Base-by-base conservation (phyloP, 2,797 vertebrate genomes). In the Propithecus perrieri region DNA sequence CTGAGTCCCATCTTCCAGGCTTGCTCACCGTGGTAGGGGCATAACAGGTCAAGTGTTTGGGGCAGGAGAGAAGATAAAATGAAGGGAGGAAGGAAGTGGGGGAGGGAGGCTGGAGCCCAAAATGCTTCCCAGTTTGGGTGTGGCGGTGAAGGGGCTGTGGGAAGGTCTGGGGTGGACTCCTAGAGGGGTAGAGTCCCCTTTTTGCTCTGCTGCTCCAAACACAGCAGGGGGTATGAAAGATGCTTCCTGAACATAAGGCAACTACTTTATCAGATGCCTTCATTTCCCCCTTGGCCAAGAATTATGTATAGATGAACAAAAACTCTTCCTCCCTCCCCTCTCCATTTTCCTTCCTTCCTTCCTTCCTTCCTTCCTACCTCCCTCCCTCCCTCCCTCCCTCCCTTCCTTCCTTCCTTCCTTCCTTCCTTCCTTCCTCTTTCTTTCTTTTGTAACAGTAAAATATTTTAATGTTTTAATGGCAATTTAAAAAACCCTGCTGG, bases 381-480 rank as follows among this genome's bases (percentile, higher is more conserved):
- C 35, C 0, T 33, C 18, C 11, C n/a, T 13, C 0, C 20, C 46
- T 86, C 11, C 13, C 38, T n/a, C 12, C 9, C 9, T 13, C 4
- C 22, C 7, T 38, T 0, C 11, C 8, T 59, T 4, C 26, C 26
- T 28, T 0, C 26, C 9, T 59, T 1, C 4, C 28, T 13, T 4
- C 89, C 74, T 43, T 17, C 22, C 55, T 67, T 20, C 63, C 0
- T 61, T 11, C 17, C 0, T 22, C 4, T 8, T 50, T 57, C 17
- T 20, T 35, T 12, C 33, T 97, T 98, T 96, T 93, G 80, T 94
- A 97, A 96, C 94, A 97, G 80, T 98, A 97, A 98, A 98, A 95
- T 98, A 97, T 96, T 67, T 67, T n/a, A 18, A 35, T 67, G 63
- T 67, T 97, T 97, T 98, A 97, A 98, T 97, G 94, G 65, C 74